These are phyloP conservation scores for Drosophila sordidula DNA, from an alignment of 2,888 invertebrate genomes.

Conservation along the genomic window DNA sequence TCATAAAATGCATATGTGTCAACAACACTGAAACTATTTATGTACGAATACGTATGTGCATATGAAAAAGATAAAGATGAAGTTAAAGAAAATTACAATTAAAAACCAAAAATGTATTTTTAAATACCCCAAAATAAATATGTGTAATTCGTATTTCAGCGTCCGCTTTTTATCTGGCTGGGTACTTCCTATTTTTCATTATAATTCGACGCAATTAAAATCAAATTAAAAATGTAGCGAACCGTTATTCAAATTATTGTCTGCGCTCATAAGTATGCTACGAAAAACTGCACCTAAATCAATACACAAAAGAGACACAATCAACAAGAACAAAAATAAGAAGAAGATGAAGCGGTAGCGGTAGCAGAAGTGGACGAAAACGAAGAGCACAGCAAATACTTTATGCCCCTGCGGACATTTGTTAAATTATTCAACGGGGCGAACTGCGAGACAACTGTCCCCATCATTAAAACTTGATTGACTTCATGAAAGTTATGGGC, in stretches of 20 bases:
- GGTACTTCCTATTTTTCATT: background rate
- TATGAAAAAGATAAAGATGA: conserved; percentile 14
- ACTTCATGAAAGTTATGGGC: conserved; percentile 52
- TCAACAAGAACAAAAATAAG: background rate
- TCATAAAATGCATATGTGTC: conserved; percentile 74
- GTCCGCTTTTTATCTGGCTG: background rate
- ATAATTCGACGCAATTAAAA: conserved; percentile 33
- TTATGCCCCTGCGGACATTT: conserved; percentile 59
- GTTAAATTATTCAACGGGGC: conserved; percentile 67
- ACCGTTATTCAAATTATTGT: conserved; percentile 26
- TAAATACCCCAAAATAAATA: conserved; percentile 62
- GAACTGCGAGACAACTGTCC: conserved; percentile 34
- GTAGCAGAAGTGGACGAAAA: conserved; percentile 8
- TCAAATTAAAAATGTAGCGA: conserved; percentile 25
- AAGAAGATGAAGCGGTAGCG: background rate
- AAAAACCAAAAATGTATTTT: conserved; percentile 59
- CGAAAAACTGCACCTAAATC: conserved; percentile 29
- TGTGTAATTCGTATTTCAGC: conserved; percentile 26
- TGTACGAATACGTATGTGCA: conserved; percentile 28
- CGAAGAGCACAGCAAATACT: conserved; percentile 31
- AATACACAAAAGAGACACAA: conserved; percentile 35
- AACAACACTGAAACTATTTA: conserved; percentile 61
- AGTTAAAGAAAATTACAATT: conserved; percentile 9
- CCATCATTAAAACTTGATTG: conserved; percentile 78
- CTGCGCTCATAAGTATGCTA: conserved; percentile 19